Evolutionary conservation across 2,888 invertebrate species (phyloP), one percentile per base, ranked within the genome.

Genomic region (Exephanes ischioxanthus): DNA sequence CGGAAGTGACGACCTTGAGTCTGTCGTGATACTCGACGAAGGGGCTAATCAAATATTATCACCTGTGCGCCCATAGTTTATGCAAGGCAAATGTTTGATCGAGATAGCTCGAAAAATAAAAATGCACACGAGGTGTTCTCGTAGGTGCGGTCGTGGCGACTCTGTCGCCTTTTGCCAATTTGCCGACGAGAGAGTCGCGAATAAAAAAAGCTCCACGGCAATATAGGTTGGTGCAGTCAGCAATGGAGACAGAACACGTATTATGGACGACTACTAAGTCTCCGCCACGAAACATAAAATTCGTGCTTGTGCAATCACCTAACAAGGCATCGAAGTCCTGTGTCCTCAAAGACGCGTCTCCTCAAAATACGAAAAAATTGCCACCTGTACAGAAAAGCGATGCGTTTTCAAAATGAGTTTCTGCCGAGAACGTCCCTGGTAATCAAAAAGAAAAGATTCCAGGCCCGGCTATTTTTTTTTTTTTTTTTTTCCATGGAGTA

Each of bases 11-110:
- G 80, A 72, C 80, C 76, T 76, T 83, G 76, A 41, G 55, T 76
- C 22, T 14, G 63, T 19, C 66, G 37, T 48, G 11, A 37, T 19
- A 61, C 78, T 61, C 72, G 22, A 33, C 67, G n/a, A 80, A 83
- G 80, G 83, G 80, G 76, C 76, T 76, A 85, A 75, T 81, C 85
- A 86, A 91, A 90, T 89, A 89, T 91, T 91, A 70, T 79, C 83
- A 37, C 30, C 75, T 72, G 51, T 87, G 85, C 76, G 86, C 30
- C 81, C 81, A 58, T 85, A 84, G 88, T 89, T 91, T 89, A 80
- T 85, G 72, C 67, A 67, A 55, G 88, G 45, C 85, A 90, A 91
- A 91, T 87, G 87, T 91, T 90, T 90, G 55, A 73, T 19, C 16
- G 33, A 55, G 73, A 70, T 81, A 67, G 58, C 26, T 33, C 16